These are phyloP conservation scores for Larimichthys polyactis DNA, from an alignment of 2,113 vertebrate species.

Conservation along the genomic window DNA sequence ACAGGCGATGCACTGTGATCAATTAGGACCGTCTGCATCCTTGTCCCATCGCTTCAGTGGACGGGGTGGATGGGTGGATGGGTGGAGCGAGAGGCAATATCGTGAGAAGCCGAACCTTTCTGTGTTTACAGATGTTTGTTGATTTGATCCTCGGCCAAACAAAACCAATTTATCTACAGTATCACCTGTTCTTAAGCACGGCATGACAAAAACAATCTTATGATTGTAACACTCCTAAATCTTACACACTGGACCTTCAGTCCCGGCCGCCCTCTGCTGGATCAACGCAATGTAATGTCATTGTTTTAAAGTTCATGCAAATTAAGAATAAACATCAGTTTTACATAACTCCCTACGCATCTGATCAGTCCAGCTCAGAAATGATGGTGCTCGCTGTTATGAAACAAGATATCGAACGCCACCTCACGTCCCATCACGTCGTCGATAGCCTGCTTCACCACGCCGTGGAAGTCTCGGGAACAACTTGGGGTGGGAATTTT, in stretches of 20 bases:
- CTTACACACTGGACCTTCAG: too few species aligned
- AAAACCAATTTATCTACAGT: neutral
- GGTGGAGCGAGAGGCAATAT: neutral
- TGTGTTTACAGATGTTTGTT: neutral
- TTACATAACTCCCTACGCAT: too few species aligned
- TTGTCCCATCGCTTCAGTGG: neutral
- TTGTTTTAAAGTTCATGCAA: too few species aligned
- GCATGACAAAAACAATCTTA: too few species aligned
- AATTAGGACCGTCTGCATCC: neutral
- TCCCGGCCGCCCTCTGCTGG: too few species aligned
- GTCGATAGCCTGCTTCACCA: conserved; percentile 83
- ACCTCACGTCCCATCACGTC: conserved; percentile 78
- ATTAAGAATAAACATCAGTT: too few species aligned
- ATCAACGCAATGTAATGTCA: too few species aligned
- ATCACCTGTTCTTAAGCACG: neutral
- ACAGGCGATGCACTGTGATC: neutral
- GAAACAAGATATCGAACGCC: conserved; percentile 70
- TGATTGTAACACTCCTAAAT: too few species aligned
- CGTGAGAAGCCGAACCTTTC: neutral
- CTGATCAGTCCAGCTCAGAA: too few species aligned
- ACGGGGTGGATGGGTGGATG: neutral
- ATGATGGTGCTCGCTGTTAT: too few species aligned
- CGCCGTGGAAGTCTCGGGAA: conserved; percentile 82
- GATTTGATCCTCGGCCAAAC: neutral
- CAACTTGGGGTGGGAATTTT: conserved; percentile 65